These are phyloP conservation scores for Falco columbarius DNA, from an alignment of 2,797 vertebrate species.

Conservation along the genomic window DNA sequence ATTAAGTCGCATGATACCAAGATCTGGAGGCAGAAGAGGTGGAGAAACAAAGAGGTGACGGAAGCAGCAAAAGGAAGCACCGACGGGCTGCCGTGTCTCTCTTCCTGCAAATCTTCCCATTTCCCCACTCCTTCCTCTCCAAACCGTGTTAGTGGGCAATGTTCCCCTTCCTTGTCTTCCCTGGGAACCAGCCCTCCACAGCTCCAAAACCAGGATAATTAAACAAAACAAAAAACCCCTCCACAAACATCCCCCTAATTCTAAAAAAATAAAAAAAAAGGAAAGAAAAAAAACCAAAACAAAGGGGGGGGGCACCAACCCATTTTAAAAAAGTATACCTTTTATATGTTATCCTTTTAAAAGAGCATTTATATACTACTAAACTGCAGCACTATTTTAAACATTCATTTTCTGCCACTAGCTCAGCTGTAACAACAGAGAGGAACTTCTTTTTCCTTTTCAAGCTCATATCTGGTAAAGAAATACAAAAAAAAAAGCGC, in stretches of 20 bases:
- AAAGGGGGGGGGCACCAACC: neutral
- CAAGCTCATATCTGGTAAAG: neutral
- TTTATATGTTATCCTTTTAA: neutral
- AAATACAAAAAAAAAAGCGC: neutral
- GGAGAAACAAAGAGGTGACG: neutral
- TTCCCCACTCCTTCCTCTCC: neutral
- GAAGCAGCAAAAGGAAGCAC: neutral
- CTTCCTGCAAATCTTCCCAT: neutral
- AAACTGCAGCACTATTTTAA: neutral
- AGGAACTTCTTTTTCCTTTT: neutral
- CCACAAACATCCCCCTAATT: neutral
- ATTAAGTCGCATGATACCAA: neutral
- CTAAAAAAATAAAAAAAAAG: neutral
- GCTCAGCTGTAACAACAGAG: neutral
- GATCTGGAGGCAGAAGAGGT: neutral
- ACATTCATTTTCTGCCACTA: neutral
- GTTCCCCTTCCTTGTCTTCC: neutral
- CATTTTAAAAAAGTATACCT: neutral
- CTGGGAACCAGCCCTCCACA: neutral
- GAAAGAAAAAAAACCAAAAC: neutral
- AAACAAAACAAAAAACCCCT: neutral
- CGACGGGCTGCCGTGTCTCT: neutral
- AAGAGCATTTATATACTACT: neutral
- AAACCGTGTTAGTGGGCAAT: neutral
- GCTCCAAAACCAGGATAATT: neutral